A percentile compares a stretch with the other conserved stretches of the same genome.
Conservation (phyloP, 1,140 invertebrate species). For the Penaeus vannamei region DNA sequence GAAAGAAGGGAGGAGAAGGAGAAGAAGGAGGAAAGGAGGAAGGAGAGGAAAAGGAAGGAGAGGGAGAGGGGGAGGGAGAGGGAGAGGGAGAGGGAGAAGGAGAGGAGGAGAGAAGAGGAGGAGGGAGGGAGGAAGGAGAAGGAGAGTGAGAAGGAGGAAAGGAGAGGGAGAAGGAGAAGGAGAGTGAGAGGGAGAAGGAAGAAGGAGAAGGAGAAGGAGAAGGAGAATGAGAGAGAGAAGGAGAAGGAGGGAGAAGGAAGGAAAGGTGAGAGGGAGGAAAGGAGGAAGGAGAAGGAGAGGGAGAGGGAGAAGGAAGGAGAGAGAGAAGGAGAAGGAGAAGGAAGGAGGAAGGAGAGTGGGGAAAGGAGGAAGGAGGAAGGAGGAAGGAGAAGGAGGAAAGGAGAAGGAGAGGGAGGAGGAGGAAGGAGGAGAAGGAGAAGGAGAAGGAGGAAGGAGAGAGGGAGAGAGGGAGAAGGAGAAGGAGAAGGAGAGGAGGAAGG, state of each 20-base stretch:
- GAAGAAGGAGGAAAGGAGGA: constrained; percentile 5
- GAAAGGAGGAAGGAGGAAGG: background rate
- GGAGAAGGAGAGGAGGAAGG: background rate
- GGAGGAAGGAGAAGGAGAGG: constrained; percentile 8
- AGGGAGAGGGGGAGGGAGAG: background rate
- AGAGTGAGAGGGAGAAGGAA: constrained; percentile 1
- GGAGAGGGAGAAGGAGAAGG: too few species aligned
- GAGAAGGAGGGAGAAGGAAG: background rate
- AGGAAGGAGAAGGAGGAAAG: background rate
- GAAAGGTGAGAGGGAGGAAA: background rate
- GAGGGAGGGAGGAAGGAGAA: constrained; percentile 9
- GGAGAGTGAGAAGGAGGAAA: too few species aligned
- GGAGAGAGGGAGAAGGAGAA: background rate
- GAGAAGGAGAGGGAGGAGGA: background rate
- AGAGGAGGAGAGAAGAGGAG: constrained; percentile 10
- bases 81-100: constrained; percentile 9
- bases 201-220: background rate
- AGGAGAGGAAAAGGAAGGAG: too few species aligned
- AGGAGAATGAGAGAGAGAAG: constrained; percentile 2
- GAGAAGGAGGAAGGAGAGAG: background rate
- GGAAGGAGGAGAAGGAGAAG: background rate
- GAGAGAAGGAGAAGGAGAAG: background rate
- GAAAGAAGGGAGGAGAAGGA: too few species aligned
- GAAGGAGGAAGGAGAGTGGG: background rate
- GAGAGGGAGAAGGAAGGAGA: background rate